Base-by-base conservation (phyloP, 1,140 invertebrate genomes). In the Drosophila mayri region DNA sequence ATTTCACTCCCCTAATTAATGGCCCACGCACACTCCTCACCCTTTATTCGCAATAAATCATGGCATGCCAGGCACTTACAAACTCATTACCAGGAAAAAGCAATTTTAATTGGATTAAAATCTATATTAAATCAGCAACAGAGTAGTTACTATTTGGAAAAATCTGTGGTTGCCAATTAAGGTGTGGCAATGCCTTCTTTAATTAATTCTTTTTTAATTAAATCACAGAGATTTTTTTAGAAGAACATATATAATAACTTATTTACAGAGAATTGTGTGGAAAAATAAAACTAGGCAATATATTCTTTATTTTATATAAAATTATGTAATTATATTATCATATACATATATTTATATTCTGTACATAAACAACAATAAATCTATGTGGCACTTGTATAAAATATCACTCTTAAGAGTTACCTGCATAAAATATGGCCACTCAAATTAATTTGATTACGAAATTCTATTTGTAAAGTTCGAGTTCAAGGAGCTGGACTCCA, bases 391-490 rank as follows among this genome's bases (percentile, higher is more conserved):
- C 7, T 28, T 9, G 1, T 47, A 25, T 20, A 8, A 20, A 20
- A 30, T 9, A 14, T 14, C 20, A n/a, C n/a, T 20, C 25, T 11
- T 2, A 22, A 16, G 37, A 32, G 10, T 10, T 41, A 60, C 61
- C 40, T 64, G 14, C n/a, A 14, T 41, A 18, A 41, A 41, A 38
- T n/a, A 41, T 64, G 35, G n/a, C 25, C 61, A 59, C 52, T 64
- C 10, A 64, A 16, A 37, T 32, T 64, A 61, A 64, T 59, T 64
- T 38, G 38, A 59, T 63, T 57, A 25, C 32, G 38, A 28, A 40
- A 38, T 58, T 59, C 28, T 63, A 60, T 61, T 60, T 40, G 54
- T 14, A 64, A 64, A 64, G 61, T 60, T 64, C 12, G n/a, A 59
- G n/a, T 57, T 28, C n/a, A 57, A 63, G 50, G 49, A 38, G 25